Base-by-base conservation (phyloP, 2,113 vertebrate species). In the Lamprotornis superbus region DNA sequence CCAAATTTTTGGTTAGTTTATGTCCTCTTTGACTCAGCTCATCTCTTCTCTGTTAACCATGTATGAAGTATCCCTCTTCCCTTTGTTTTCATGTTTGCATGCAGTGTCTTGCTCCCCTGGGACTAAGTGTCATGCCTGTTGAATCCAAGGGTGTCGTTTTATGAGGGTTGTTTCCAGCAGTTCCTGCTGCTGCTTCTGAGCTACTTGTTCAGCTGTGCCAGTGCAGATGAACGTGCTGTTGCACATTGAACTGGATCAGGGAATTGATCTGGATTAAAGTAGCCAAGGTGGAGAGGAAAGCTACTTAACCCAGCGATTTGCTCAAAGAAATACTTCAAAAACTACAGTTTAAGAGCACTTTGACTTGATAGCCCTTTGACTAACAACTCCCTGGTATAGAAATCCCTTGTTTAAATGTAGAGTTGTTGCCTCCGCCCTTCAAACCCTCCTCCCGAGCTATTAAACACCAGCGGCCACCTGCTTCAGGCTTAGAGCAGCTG, bases 191-290 rank as follows among this genome's bases (percentile, higher is more conserved):
- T 89, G 76, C 68, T 95, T 65, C 83, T 67, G 87, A 87, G 87
- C 78, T 77, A 30, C 87, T 89, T 53, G 64, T 68, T 95, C 90
- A 83, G 89, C 57, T 88, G 63, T 93, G 81, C 65, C 33, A 23
- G 47, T 47, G 65, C 87, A 85, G 82, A 78, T 90, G 90, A 87
- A 87, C 0, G 1, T 87, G 84, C 74, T 95, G 70, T 84, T 76
- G 74, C 57, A 85, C 57, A 17, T 49, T 82, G 92, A 89, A 94
- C 92, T 85, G 90, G 56, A 93, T 89, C 90, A 89, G 44, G 69
- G 87, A 89, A 87, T 91, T 91, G 87, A 91, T 89, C 70, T 87
- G 94, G 90, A 96, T 96, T 93, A 90, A 94, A 85, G 78, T 87
- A 91, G 90, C 90, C 78, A 64, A 57, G 53, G 81, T 87, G 49